Conservation (phyloP, 2,113 vertebrate genomes). For the Sander vitreus region DNA sequence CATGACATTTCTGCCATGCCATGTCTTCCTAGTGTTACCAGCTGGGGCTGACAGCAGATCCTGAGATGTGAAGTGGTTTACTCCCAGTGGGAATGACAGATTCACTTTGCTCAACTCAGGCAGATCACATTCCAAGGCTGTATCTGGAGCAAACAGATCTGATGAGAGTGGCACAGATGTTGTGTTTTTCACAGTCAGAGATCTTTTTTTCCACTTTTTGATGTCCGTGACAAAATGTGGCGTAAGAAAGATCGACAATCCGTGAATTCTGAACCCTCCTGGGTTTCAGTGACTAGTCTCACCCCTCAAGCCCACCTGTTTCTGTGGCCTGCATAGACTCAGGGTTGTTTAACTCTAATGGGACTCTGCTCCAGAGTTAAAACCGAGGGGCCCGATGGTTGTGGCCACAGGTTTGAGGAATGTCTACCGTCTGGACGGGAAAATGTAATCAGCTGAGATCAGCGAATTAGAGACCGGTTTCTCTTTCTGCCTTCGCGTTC, state of each 20-base stretch:
- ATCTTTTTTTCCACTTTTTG: constrained; percentile 27
- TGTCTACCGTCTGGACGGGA: constrained; percentile 84
- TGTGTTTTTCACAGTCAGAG: constrained; percentile 50
- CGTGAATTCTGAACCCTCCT: background rate
- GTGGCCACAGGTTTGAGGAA: constrained; percentile 78
- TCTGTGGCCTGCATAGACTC: constrained; percentile 59
- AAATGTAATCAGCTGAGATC: constrained; percentile 81
- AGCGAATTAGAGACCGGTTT: constrained; percentile 70
- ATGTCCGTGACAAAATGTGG: constrained; percentile 60
- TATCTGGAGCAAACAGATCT: constrained; percentile 65
- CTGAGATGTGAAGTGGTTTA: constrained; percentile 35
- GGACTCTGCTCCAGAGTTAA: constrained; percentile 60
- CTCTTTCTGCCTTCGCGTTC: constrained; percentile 55
- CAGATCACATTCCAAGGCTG: constrained; percentile 46
- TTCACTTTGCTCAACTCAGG: constrained; percentile 36
- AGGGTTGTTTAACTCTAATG: constrained; percentile 70
- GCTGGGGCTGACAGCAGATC: background rate
- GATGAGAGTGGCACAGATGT: constrained; percentile 34
- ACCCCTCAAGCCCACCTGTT: constrained; percentile 72
- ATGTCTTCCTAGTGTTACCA: constrained; percentile 33
- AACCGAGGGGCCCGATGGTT: constrained; percentile 68
- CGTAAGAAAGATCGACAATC: background rate
- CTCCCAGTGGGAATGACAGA: constrained; percentile 49
- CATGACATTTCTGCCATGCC: constrained; percentile 38
- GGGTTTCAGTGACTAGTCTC: constrained; percentile 49